Percentiles rank a stretch among this genome's conserved stretches.
phyloP scores from a whole-genome alignment of 1,140 invertebrate species.

The Pteromalus puparum region DNA sequence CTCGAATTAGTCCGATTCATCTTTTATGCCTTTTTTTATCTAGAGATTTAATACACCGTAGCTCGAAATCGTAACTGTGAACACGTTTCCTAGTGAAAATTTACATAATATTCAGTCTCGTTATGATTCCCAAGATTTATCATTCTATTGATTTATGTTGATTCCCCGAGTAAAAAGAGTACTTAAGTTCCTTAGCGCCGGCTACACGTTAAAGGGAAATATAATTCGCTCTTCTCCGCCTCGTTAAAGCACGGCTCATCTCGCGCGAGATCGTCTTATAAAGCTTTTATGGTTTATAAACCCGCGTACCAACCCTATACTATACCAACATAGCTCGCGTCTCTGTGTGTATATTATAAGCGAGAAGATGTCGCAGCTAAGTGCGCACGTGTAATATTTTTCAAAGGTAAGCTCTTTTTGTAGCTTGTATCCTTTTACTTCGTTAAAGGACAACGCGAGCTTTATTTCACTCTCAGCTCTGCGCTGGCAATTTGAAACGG shows the following conservation, averaged over 20 bases:
- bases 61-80: neutral
- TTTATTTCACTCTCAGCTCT: neutral
- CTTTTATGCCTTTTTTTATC: neutral
- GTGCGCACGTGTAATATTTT: no score
- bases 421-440: neutral
- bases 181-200: conserved; percentile 11
- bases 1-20: no score
- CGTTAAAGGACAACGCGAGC: neutral
- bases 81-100: neutral
- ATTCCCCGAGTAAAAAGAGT: conserved; percentile 16
- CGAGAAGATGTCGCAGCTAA: no score
- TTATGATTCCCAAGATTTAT: conserved; percentile 4
- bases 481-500: no score
- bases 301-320: neutral
- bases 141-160: conserved; percentile 35
- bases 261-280: neutral
- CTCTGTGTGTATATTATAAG: neutral
- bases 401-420: neutral
- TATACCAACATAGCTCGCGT: no score
- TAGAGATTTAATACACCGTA: neutral
- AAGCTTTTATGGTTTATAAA: conserved; percentile 38
- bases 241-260: neutral
- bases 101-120: conserved; percentile 1
- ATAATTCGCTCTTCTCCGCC: neutral
- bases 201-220: conserved; percentile 9